Evolutionary conservation across 2,797 vertebrate genomes (phyloP).

Genomic region (Pangasius macronema): DNA sequence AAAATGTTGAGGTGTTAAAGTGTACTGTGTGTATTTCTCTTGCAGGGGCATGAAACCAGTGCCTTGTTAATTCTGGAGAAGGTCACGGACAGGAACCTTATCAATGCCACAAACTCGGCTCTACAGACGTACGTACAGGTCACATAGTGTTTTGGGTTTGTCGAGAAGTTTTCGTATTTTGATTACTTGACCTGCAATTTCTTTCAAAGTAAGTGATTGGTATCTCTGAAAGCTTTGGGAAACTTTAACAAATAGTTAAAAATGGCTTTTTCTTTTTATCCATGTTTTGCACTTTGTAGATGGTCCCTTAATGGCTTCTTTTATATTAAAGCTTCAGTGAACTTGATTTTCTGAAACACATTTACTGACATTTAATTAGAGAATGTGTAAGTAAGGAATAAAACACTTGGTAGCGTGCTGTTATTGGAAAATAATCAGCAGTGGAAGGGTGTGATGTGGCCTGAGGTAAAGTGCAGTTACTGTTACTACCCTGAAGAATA

Average conservation of each 20-base stretch:
- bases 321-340: background rate
- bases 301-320: background rate
- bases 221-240: background rate
- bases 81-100: constrained; percentile 84
- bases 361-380: background rate
- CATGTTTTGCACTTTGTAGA: background rate
- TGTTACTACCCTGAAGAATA: background rate
- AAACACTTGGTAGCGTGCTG: background rate
- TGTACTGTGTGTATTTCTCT: background rate
- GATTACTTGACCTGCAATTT: too few relatives aligned
- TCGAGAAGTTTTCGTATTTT: too few relatives aligned
- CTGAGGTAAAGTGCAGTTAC: background rate
- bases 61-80: constrained; percentile 88
- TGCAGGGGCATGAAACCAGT: constrained; percentile 87
- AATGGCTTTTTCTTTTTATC: background rate
- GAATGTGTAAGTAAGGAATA: background rate
- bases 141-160: too few relatives aligned
- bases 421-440: background rate
- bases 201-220: too few relatives aligned
- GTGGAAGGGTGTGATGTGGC: background rate
- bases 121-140: constrained; percentile 62
- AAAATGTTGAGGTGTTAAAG: background rate
- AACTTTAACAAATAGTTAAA: background rate
- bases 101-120: constrained; percentile 83
- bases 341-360: background rate